Conservation (phyloP, 2,888 invertebrate genomes). For the Noctua fimbriata region DNA sequence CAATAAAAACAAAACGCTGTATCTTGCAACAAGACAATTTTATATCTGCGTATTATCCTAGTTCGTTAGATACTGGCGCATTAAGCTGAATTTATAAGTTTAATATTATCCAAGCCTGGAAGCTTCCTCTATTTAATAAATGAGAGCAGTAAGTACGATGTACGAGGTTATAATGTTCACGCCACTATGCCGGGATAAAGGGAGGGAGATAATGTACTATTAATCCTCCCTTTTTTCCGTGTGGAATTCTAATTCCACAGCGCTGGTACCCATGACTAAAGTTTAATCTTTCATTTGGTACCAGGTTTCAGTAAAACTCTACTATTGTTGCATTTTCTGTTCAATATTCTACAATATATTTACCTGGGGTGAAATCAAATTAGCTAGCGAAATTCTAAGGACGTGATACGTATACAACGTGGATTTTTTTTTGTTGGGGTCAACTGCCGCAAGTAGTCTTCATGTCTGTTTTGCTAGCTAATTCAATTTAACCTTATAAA, state of each 20-base stretch:
- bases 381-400: not conserved
- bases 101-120: conserved; percentile 62
- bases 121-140: conserved; percentile 61
- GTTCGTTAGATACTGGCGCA: conserved; percentile 52
- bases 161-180: conserved; percentile 61
- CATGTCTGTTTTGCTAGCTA: too few species aligned
- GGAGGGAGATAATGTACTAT: conserved; percentile 37
- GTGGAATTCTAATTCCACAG: conserved; percentile 1
- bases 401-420: not conserved
- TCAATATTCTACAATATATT: not conserved
- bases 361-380: not conserved
- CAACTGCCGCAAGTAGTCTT: not conserved
- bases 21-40: conserved; percentile 36
- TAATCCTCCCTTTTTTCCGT: conserved; percentile 41
- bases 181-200: conserved; percentile 44
- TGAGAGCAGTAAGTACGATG: conserved; percentile 57
- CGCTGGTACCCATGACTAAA: not conserved
- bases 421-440: not conserved
- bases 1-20: conserved; percentile 7
- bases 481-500: too few species aligned
- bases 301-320: not conserved
- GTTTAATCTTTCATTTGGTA: conserved; percentile 3
- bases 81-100: conserved; percentile 62
- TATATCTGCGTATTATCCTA: conserved; percentile 45
- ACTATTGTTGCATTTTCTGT: not conserved